A percentile compares a stretch with the other conserved stretches of the same genome.
Conservation (phyloP, 2,113 vertebrate genomes). For the Platichthys stellatus region DNA sequence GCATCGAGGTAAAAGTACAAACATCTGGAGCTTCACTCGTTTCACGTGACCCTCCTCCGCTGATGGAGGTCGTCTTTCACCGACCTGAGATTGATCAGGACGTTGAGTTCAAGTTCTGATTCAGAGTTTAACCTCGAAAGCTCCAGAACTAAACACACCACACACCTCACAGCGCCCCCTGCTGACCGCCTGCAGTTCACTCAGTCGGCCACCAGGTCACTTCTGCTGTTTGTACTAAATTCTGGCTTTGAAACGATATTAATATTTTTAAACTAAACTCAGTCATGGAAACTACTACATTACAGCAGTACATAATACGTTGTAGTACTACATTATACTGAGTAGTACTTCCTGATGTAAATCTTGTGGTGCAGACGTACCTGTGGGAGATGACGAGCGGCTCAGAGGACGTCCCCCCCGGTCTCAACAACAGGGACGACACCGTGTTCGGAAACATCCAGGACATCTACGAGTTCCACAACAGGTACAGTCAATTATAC, state of each 20-base stretch:
- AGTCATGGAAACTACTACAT: constrained; percentile 34
- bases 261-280: background rate
- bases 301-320: background rate
- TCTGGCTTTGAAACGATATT: no score
- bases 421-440: constrained; percentile 94
- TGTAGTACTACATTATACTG: background rate
- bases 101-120: no score
- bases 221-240: no score
- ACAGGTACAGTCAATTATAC: constrained; percentile 86
- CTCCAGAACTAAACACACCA: no score
- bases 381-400: constrained; percentile 99
- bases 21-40: no score
- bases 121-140: background rate
- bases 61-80: no score
- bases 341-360: background rate
- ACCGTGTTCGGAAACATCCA: constrained; percentile 98
- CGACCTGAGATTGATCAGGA: no score
- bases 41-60: no score
- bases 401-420: constrained; percentile 92
- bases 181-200: no score
- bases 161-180: no score
- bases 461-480: constrained; percentile 99
- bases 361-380: constrained; percentile 86
- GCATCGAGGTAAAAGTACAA: constrained; percentile 87
- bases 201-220: no score